phyloP scores from a whole-genome alignment of 2,888 invertebrate species.

The Lasioglossum figueresi region DNA sequence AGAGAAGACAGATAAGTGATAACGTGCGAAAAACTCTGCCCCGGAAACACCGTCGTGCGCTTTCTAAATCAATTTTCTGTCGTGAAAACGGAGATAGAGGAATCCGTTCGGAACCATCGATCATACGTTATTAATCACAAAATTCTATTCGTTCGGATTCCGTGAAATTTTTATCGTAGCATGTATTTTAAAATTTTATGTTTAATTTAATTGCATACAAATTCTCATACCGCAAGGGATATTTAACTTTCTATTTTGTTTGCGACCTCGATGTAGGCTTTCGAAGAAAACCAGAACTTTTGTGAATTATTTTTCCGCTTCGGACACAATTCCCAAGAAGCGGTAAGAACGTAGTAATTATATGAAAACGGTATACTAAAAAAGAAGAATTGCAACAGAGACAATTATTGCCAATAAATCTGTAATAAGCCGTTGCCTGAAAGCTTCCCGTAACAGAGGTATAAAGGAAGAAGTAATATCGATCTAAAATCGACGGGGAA shows the following conservation, averaged over 20 bases:
- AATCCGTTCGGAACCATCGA: neutral
- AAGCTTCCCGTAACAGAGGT: neutral
- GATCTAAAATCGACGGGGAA: slow-evolving; percentile 15
- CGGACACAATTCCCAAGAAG: neutral
- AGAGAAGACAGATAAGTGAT: slow-evolving; percentile 1
- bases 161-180: neutral
- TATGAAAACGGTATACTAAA: neutral
- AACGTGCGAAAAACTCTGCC: neutral
- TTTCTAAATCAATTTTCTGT: slow-evolving; percentile 9
- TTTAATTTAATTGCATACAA: neutral
- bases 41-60: neutral
- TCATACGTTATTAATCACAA: neutral
- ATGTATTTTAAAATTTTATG: too few relatives aligned
- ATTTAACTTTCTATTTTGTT: neutral
- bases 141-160: neutral
- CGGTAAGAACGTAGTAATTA: neutral
- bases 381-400: neutral
- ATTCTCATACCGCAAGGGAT: too few relatives aligned
- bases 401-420: neutral
- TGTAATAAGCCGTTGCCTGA: neutral
- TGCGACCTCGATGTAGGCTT: neutral
- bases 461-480: neutral
- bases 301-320: neutral
- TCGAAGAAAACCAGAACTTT: neutral
- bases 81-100: neutral